Conservation (phyloP, 1,140 invertebrate genomes). For the Calliphora vicina region DNA sequence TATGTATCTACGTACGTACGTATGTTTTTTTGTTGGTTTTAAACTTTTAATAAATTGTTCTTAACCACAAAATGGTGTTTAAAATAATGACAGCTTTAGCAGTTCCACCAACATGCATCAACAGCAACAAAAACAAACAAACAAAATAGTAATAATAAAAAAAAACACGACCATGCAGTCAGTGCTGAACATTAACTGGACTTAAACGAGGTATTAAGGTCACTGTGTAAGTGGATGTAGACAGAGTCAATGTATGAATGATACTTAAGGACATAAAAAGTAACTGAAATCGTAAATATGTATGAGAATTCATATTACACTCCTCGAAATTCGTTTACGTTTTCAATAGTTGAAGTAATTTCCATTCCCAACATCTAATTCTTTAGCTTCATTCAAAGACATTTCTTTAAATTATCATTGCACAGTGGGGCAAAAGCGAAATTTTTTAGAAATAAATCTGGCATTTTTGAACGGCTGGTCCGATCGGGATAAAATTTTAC, state of each 20-base stretch:
- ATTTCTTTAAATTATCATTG: too few species aligned
- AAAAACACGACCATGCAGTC: not conserved
- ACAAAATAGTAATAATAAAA: not conserved
- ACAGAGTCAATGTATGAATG: not conserved
- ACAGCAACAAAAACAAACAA: not conserved
- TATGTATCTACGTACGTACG: too few species aligned
- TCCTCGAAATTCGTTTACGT: too few species aligned
- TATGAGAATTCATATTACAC: too few species aligned
- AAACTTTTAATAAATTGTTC: constrained; percentile 32
- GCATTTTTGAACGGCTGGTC: too few species aligned
- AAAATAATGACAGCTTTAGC: not conserved
- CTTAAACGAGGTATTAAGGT: constrained; percentile 20
- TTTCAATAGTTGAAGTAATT: too few species aligned
- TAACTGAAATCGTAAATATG: not conserved
- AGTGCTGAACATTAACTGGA: constrained; percentile 1
- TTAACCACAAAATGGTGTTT: constrained; percentile 25
- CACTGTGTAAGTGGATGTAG: not conserved
- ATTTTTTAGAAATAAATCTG: too few species aligned
- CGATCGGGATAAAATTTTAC: too few species aligned
- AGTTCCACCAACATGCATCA: not conserved
- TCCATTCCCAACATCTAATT: too few species aligned
- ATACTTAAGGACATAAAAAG: not conserved
- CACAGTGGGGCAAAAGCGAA: too few species aligned
- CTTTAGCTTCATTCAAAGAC: too few species aligned
- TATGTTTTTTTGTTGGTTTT: not conserved